A percentile compares a stretch with the other conserved stretches of the same genome.
Evolutionary conservation across 2,113 vertebrate species (phyloP).

Genomic region (Mustela lutreola): DNA sequence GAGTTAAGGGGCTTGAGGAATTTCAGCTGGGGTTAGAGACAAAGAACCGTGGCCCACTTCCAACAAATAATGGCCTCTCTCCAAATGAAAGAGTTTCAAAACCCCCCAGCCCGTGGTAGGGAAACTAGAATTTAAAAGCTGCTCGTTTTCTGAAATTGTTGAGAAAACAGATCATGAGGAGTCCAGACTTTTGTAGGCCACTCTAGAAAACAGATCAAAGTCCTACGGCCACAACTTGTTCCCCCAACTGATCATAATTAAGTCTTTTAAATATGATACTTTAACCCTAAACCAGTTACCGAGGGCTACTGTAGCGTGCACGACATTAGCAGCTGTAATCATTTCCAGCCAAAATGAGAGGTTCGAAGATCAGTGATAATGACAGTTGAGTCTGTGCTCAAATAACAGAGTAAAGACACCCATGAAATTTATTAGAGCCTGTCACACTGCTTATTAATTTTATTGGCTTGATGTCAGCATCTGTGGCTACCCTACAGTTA

Average conservation of each 20-base stretch:
- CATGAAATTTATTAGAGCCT: conserved; percentile 77
- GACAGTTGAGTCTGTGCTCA: conserved; percentile 61
- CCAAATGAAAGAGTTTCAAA: conserved; percentile 49
- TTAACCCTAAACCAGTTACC: conserved; percentile 75
- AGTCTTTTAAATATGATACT: conserved; percentile 84
- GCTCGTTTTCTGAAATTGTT: conserved; percentile 60
- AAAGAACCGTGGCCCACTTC: background rate
- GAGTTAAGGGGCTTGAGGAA: conserved; percentile 49
- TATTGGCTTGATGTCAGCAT: conserved; percentile 80
- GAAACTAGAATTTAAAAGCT: conserved; percentile 46
- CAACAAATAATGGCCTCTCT: conserved; percentile 49
- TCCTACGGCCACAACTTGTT: conserved; percentile 1
- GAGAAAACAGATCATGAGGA: conserved; percentile 62
- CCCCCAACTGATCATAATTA: conserved; percentile 61
- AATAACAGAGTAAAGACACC: conserved; percentile 74
- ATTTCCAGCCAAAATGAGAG: conserved; percentile 82
- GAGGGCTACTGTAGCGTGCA: conserved; percentile 45
- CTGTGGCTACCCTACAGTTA: conserved; percentile 23
- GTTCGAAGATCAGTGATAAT: conserved; percentile 77
- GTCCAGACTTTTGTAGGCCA: conserved; percentile 74
- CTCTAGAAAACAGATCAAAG: conserved; percentile 84
- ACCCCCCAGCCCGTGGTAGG: background rate
- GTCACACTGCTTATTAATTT: conserved; percentile 58
- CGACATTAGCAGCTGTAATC: conserved; percentile 75
- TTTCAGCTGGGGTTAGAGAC: conserved; percentile 61